Conservation (phyloP, 2,797 vertebrate genomes). For the Valencia hispanica region DNA sequence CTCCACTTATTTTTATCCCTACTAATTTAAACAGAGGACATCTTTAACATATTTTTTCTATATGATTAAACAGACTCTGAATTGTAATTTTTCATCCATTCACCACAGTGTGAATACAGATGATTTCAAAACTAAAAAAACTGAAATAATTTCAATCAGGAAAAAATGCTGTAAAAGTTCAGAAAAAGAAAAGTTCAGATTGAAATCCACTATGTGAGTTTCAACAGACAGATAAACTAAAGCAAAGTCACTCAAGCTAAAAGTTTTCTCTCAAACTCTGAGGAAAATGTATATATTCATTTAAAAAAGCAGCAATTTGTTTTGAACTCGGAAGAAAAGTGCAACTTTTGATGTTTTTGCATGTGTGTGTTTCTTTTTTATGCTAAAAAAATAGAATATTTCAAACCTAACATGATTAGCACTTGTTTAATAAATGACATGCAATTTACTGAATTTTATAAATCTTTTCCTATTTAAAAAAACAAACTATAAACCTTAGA, state of each 20-base stretch:
- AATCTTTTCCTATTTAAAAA: conserved; percentile 16
- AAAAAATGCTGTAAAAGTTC: conserved; percentile 18
- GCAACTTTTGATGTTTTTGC: not conserved
- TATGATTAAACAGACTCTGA: not conserved
- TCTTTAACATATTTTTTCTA: no score
- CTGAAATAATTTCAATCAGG: not conserved
- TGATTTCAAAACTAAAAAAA: conserved; percentile 5
- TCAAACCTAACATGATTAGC: not conserved
- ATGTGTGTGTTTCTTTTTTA: not conserved
- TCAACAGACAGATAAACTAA: not conserved
- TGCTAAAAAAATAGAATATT: not conserved
- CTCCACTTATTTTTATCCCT: not conserved
- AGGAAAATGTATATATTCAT: conserved; percentile 4
- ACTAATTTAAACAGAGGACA: not conserved
- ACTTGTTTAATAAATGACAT: not conserved
- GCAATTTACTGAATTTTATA: conserved; percentile 3
- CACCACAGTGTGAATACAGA: not conserved
- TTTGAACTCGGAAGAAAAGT: not conserved
- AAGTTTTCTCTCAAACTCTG: conserved; percentile 6
- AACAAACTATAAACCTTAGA: not conserved
- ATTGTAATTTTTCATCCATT: conserved; percentile 3
- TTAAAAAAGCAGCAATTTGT: not conserved
- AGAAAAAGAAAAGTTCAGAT: no score
- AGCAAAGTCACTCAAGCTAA: not conserved
- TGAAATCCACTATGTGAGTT: conserved; percentile 9